phyloP scores from a whole-genome alignment of 2,797 vertebrate species.

The Amphiprion clarkii region DNA sequence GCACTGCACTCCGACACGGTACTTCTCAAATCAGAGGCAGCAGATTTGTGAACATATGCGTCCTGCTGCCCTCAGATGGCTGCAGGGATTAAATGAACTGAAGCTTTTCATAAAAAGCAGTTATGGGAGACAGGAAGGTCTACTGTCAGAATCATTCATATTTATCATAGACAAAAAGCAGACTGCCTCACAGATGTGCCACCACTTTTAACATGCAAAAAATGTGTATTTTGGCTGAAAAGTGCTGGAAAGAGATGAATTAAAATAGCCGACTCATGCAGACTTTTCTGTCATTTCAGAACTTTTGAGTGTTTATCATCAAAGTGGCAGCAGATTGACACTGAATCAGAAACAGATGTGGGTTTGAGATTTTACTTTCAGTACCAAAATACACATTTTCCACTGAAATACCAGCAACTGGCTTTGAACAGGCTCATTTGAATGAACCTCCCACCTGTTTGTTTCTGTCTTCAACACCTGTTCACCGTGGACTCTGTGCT shows the following conservation, averaged over 20 bases:
- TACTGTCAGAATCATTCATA: conserved; percentile 5
- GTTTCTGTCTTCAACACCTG: neutral
- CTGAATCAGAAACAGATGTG: neutral
- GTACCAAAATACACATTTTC: neutral
- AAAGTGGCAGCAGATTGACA: neutral
- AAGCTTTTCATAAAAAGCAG: conserved; percentile 20
- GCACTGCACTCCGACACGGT: neutral
- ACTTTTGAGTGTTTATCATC: neutral
- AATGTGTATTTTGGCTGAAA: too few species aligned
- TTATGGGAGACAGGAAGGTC: conserved; percentile 6
- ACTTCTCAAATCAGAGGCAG: conserved; percentile 4
- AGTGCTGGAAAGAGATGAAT: too few species aligned
- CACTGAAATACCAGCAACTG: conserved; percentile 3
- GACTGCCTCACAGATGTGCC: neutral
- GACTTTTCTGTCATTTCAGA: neutral
- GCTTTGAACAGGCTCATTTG: neutral
- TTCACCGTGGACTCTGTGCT: neutral
- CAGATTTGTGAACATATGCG: conserved; percentile 31
- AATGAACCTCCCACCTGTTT: neutral
- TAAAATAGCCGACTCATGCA: too few species aligned
- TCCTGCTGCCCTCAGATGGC: conserved; percentile 33
- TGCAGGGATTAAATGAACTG: conserved; percentile 36
- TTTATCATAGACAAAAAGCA: neutral
- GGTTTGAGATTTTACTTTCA: neutral
- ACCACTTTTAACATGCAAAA: too few species aligned